These are phyloP conservation scores for Ceryle rudis DNA, from an alignment of 2,797 vertebrate genomes.

Conservation along the genomic window DNA sequence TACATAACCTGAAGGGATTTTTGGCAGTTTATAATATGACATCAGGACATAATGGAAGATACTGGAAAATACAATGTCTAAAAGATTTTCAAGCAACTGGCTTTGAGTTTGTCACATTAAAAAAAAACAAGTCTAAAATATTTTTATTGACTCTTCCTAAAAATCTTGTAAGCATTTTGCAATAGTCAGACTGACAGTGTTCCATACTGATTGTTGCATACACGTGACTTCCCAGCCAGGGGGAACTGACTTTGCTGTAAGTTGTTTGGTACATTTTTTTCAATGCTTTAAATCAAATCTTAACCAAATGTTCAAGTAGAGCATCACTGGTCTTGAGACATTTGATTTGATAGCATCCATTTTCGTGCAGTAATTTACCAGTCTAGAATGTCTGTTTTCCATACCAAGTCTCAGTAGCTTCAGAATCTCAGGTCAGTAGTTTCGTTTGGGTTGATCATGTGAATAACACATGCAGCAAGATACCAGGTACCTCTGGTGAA, in stretches of 20 bases:
- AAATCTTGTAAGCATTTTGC: not conserved
- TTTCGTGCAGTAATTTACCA: not conserved
- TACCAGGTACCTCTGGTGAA: not conserved
- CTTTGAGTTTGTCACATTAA: not conserved
- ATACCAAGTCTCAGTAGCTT: not conserved
- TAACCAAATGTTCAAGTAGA: not conserved
- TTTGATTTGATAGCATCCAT: not conserved
- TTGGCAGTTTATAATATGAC: not conserved
- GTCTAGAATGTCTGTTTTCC: not conserved
- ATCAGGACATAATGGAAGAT: not conserved
- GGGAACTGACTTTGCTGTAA: not conserved
- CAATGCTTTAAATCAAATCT: not conserved
- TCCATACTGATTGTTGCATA: not conserved
- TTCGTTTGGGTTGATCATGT: not conserved
- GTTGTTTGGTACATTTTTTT: not conserved
- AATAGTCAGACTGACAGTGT: not conserved
- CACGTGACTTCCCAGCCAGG: not conserved
- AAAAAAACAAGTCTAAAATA: not conserved
- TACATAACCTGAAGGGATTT: not conserved
- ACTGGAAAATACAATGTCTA: not conserved
- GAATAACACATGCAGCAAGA: not conserved
- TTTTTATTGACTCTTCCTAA: not conserved
- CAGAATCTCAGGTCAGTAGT: not conserved
- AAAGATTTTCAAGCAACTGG: not conserved
- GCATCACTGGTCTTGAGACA: not conserved